Base-by-base conservation (phyloP, 2,113 vertebrate genomes). In the Xiphorhynchus elegans region DNA sequence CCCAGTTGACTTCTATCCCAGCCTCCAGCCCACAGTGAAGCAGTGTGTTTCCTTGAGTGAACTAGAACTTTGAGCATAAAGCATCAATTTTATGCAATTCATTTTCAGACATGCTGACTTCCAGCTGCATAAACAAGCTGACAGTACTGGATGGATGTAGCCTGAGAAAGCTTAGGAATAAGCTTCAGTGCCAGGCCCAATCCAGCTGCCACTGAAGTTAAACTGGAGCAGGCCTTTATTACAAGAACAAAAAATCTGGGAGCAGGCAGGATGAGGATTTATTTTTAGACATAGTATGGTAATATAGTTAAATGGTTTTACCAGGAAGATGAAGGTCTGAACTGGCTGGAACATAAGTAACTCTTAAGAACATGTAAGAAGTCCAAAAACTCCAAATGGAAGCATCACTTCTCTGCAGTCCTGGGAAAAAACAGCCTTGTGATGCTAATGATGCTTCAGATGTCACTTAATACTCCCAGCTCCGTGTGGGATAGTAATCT, bases 81-180 rank as follows among this genome's bases (percentile, higher is more conserved):
- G 60, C 60, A 94, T 64, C 39, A 23, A 60, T 93, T 93, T 94
- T 84, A 75, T 33, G 46, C 76, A 93, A 87, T 64, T 92, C 40
- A 15, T 81, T 94, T 93, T 58, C 53, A 90, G 73, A 53, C 84
- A 73, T 4, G n/a, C 83, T 86, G 90, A 82, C 40, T 73, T 96
- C 64, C 93, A 95, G 96, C 93, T 97, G 92, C 86, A 93, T 69
- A 96, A 94, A 94, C 89, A 96, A 95, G 73, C 89, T 90, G 83
- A 92, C 83, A 81, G 64, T 24, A n/a, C 87, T 88, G 47, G 49
- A 86, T 67, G 18, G 37, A 56, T 21, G 73, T 4, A 82, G 72
- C 23, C 66, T 93, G 93, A 95, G 92, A 92, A 95, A 84, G 89
- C 89, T 93, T 89, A 70, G 64, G 70, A 89, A 72, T 17, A 56